Conservation (phyloP, 2,888 invertebrate genomes). For the Drosophila birchii region DNA sequence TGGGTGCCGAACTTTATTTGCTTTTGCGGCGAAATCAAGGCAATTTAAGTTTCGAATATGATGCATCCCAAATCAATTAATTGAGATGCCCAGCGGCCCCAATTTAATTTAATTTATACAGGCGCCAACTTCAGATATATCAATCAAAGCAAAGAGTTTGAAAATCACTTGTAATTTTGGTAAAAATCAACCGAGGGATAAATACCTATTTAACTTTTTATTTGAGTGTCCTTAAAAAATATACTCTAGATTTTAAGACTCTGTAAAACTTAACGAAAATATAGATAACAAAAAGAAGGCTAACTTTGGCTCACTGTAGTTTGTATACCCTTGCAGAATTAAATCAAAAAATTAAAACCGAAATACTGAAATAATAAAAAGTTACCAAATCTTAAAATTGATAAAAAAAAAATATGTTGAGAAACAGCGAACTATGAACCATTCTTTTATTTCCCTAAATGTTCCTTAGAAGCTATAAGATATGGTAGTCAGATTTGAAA, state of each 20-base stretch:
- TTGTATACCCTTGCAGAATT: too few species aligned
- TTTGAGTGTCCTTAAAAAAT: not conserved
- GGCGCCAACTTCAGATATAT: slow-evolving; percentile 25
- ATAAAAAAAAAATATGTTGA: too few species aligned
- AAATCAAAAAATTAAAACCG: too few species aligned
- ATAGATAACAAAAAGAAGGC: too few species aligned
- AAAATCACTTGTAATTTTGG: not conserved
- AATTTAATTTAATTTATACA: slow-evolving; percentile 23
- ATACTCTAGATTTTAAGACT: not conserved
- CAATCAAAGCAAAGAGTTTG: not conserved
- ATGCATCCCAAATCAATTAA: slow-evolving; percentile 26
- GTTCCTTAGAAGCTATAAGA: too few species aligned
- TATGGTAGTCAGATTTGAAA: too few species aligned
- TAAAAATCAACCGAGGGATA: not conserved
- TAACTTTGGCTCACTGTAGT: too few species aligned
- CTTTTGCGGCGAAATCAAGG: slow-evolving; percentile 60
- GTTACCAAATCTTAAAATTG: too few species aligned
- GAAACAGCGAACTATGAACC: too few species aligned
- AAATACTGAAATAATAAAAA: too few species aligned
- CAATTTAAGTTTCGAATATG: slow-evolving; percentile 59
- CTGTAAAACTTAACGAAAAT: too few species aligned
- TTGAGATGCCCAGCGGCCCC: slow-evolving; percentile 4
- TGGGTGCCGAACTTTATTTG: slow-evolving; percentile 26
- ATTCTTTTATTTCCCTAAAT: too few species aligned
- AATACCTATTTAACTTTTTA: not conserved